These are phyloP conservation scores for Anodontia alba DNA, from an alignment of 2,888 invertebrate species.

Conservation along the genomic window DNA sequence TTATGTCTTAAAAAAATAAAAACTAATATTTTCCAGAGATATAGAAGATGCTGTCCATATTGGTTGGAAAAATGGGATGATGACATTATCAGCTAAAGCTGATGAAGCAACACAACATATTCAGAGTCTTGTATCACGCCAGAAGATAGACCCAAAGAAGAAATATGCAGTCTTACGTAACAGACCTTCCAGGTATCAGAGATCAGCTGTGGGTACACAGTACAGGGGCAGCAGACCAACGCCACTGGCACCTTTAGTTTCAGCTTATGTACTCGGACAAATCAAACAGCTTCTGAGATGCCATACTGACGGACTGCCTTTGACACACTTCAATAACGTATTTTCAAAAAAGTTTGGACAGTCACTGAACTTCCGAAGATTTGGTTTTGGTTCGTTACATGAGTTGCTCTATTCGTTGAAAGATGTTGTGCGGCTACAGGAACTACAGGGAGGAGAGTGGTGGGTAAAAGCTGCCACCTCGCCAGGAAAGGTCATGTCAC, in stretches of 20 bases:
- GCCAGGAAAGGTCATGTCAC: not conserved
- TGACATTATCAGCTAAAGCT: constrained; percentile 69
- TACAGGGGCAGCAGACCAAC: not conserved
- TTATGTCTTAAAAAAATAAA: no score
- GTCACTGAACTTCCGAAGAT: constrained; percentile 57
- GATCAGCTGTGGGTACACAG: not conserved
- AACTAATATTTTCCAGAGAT: constrained; percentile 67
- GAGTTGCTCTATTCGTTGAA: constrained; percentile 63
- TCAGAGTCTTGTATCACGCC: constrained; percentile 74
- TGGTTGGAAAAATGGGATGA: constrained; percentile 62
- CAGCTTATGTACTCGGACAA: constrained; percentile 63
- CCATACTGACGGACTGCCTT: constrained; percentile 63
- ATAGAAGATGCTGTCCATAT: constrained; percentile 72
- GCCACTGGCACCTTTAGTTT: constrained; percentile 50
- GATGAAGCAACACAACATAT: constrained; percentile 75
- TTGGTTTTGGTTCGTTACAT: constrained; percentile 67
- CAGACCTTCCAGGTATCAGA: not conserved
- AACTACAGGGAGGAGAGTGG: constrained; percentile 62
- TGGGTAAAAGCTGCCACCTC: constrained; percentile 37
- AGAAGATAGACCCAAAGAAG: constrained; percentile 68
- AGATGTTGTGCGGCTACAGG: constrained; percentile 63
- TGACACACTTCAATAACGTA: constrained; percentile 65
- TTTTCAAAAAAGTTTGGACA: constrained; percentile 69
- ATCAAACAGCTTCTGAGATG: constrained; percentile 65
- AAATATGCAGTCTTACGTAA: constrained; percentile 63